Evolutionary conservation across 2,113 vertebrate species (phyloP), one percentile per base, ranked within the genome.

Genomic region (Catharus fuscescens): DNA sequence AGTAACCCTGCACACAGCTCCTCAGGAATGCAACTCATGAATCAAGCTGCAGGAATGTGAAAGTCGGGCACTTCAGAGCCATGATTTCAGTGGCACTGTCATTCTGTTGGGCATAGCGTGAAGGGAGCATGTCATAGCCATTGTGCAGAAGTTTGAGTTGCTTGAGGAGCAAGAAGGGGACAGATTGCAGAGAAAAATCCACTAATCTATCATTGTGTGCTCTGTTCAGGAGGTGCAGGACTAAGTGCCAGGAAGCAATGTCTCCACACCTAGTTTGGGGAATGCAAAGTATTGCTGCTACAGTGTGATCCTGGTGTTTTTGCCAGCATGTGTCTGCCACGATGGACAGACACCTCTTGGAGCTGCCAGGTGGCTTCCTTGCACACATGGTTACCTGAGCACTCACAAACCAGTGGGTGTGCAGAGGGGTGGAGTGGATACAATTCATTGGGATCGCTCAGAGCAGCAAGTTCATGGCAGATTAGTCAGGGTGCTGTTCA

Each of bases 101-200:
- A 2, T 15, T 78, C 14, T 0, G 0, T 56, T 23, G 5, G 1
- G 59, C 21, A 1, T 2, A 24, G 56, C 0, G 0, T 21, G 3
- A 34, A 34, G 24, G 53, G 29, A 70, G 29, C 17, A 19, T 40
- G 29, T 76, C 11, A 0, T 11, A 5, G 26, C 77, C 9, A 0
- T 29, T 14, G 0, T 14, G 54, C 60, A 38, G 17, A 50, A 66
- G 48, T 47, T 57, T 6, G 20, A 61, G 26, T 54, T 66, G 13
- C 53, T 36, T 29, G 32, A 86, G 52, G 52, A 73, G 47, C 52
- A 60, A 12, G 59, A 61, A 47, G 10, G 32, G 18, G 24, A 14
- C 45, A 62, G 25, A 48, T 81, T 45, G 4, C 36, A 42, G 64
- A 47, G 54, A 48, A 45, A 77, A 72, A 45, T n/a, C 36, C 45